Conservation (phyloP, 2,797 vertebrate species). For the Pagetopsis macropterus region DNA sequence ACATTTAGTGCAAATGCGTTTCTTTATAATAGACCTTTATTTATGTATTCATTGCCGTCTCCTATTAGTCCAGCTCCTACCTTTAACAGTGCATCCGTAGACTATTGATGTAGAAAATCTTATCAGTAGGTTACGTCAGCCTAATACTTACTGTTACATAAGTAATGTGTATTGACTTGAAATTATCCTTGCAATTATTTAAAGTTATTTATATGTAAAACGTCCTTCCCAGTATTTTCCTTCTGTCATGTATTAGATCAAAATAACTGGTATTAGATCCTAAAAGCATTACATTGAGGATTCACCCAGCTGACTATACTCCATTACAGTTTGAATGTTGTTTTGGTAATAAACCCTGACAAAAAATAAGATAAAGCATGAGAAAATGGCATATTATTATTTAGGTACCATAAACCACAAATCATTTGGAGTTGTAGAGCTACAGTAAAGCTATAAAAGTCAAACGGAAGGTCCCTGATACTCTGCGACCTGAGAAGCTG, state of each 20-base stretch:
- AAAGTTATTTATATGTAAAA: not conserved
- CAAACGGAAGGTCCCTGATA: not conserved
- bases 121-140: not conserved
- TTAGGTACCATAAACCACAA: not conserved
- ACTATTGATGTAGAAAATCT: not conserved
- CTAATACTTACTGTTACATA: conserved; percentile 10
- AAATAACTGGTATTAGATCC: not conserved
- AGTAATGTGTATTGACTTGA: conserved; percentile 16
- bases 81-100: not conserved
- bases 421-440: not conserved
- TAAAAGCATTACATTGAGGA: not conserved
- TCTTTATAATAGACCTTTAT: too few relatives aligned
- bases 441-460: not conserved
- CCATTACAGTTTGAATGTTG: not conserved
- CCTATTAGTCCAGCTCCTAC: too few relatives aligned
- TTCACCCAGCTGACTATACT: not conserved
- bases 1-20: too few relatives aligned
- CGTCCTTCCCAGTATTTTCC: not conserved
- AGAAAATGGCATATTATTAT: not conserved
- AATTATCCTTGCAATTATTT: not conserved
- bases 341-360: not conserved
- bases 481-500: not conserved
- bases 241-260: not conserved
- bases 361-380: not conserved
- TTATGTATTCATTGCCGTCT: too few relatives aligned